phyloP scores from a whole-genome alignment of 2,113 vertebrate genomes.

The Crotalus horridus region DNA sequence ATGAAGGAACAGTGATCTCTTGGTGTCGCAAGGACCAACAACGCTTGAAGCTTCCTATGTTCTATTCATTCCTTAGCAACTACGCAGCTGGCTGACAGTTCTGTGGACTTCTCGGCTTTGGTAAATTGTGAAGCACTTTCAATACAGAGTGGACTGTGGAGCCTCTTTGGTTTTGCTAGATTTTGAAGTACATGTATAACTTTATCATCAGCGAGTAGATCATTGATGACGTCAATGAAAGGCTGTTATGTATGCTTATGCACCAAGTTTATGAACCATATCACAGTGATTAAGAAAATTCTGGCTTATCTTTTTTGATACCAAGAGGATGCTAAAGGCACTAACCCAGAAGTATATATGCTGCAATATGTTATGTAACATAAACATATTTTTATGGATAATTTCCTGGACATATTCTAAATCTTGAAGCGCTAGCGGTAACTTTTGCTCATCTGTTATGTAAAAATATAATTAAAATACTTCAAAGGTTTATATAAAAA shows the following conservation, averaged over 20 bases:
- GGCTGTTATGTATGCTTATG: neutral
- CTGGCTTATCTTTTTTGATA: conserved; percentile 22
- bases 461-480: conserved; percentile 47
- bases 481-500: conserved; percentile 53
- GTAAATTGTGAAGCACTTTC: conserved; percentile 51
- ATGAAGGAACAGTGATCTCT: conserved; percentile 91
- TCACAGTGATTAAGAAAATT: conserved; percentile 35
- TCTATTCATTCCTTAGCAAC: conserved; percentile 97
- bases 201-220: conserved; percentile 29
- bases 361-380: conserved; percentile 40
- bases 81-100: conserved; percentile 85
- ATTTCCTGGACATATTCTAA: conserved; percentile 48
- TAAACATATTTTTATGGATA: conserved; percentile 37
- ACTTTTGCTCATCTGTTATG: conserved; percentile 23
- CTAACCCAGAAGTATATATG: conserved; percentile 44
- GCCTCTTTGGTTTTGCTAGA: conserved; percentile 31
- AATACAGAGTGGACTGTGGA: conserved; percentile 13
- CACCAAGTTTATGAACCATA: conserved; percentile 34
- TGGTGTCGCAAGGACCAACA: conserved; percentile 98
- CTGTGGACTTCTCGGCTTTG: conserved; percentile 31
- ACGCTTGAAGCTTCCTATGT: conserved; percentile 95
- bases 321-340: conserved; percentile 28
- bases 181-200: conserved; percentile 41
- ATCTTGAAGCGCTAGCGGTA: conserved; percentile 26
- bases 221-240: conserved; percentile 7